Conservation (phyloP, 2,888 invertebrate species). For the Nesidiocoris tenuis region DNA sequence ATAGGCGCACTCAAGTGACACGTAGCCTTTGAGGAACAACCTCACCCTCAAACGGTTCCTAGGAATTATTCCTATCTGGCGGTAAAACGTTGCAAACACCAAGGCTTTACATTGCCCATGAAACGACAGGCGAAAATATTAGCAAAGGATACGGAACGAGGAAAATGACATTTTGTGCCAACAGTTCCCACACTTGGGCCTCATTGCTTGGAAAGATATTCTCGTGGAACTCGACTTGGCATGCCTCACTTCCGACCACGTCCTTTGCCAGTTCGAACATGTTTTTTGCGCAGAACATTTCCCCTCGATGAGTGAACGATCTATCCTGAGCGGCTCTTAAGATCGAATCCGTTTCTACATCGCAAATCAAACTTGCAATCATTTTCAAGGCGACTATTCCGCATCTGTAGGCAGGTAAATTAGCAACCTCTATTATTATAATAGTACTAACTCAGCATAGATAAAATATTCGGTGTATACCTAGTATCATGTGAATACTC, state of each 20-base stretch:
- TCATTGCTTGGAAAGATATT: neutral
- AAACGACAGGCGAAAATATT: too few species aligned
- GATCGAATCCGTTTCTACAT: neutral
- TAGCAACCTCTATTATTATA: too few species aligned
- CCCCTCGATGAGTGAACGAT: neutral
- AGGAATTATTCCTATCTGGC: too few species aligned
- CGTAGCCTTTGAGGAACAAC: too few species aligned
- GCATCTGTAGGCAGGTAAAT: too few species aligned
- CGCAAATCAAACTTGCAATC: neutral
- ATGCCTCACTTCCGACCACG: neutral
- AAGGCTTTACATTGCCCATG: too few species aligned
- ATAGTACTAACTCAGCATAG: too few species aligned
- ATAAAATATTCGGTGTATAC: too few species aligned
- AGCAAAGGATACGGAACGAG: neutral
- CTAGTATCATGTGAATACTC: too few species aligned
- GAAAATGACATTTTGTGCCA: neutral
- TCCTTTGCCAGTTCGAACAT: neutral
- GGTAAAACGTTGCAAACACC: too few species aligned
- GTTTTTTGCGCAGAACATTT: neutral
- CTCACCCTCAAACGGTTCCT: too few species aligned
- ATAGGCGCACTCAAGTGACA: too few species aligned
- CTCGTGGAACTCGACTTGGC: neutral
- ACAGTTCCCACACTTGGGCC: neutral
- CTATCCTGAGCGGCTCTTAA: neutral
- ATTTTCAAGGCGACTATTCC: neutral